Evolutionary conservation across 2,113 vertebrate species (phyloP).

Genomic region (Tetrao urogallus): DNA sequence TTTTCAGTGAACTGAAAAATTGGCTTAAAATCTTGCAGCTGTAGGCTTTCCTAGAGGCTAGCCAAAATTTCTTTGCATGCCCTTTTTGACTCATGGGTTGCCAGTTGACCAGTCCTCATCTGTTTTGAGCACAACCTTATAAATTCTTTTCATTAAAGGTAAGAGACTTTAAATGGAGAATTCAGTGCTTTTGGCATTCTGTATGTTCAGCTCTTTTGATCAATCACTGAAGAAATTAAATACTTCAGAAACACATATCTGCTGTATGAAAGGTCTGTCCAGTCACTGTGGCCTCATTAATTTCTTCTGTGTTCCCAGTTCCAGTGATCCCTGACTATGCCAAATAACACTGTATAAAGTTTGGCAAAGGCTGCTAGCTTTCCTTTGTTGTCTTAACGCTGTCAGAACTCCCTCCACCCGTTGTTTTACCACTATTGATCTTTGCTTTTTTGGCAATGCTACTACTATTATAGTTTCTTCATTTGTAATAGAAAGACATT

Average conservation of each 20-base stretch:
- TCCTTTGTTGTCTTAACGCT: background rate
- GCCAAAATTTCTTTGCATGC: background rate
- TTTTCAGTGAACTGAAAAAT: background rate
- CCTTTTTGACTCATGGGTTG: background rate
- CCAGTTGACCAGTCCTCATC: background rate
- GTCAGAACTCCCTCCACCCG: background rate
- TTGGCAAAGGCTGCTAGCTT: background rate
- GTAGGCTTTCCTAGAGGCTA: background rate
- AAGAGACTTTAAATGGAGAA: background rate
- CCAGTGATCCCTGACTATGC: background rate
- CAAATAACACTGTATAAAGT: background rate
- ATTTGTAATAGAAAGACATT: background rate
- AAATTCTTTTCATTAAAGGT: background rate
- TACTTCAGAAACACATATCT: background rate
- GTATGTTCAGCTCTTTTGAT: background rate
- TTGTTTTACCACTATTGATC: background rate
- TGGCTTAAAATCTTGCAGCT: background rate
- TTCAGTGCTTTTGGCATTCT: background rate
- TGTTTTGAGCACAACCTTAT: background rate
- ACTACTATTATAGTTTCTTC: background rate
- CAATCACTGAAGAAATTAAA: background rate
- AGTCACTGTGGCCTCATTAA: background rate
- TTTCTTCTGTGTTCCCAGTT: background rate
- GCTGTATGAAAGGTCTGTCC: background rate
- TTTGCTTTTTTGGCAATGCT: slow-evolving; percentile 2